Base-by-base conservation (phyloP, 1,140 invertebrate species). In the Pentalonia nigronervosa region DNA sequence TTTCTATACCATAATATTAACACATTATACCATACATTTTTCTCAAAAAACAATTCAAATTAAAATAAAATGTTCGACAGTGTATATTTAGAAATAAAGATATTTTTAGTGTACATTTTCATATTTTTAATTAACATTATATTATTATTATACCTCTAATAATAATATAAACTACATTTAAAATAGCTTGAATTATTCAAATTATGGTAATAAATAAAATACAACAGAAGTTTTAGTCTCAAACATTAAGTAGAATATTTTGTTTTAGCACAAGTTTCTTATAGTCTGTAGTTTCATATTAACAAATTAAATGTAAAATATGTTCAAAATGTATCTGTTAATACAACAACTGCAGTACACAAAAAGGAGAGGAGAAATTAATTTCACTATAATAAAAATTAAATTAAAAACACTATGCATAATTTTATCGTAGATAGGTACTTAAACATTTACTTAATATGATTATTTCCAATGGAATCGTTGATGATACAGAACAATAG, bases 201-300 rank as follows among this genome's bases (percentile, higher is more conserved):
- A 48, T n/a, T 7, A 88, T 34, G 86, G 1, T 45, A 88, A 50
- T n/a, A 17, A 48, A 48, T 17, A 48, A 88, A 48, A 88, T 6
- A 87, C 17, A 87, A 47, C 23, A 88, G 7, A 88, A 48, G 25
- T n/a, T 86, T 47, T 86, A 45, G 21, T 45, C 41, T 47, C 41
- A 47, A 45, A 86, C 25, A 86, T 86, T 86, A 47, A 47, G 84
- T 86, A 86, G 25, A 14, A 86, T 86, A 47, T 86, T 47, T 86
- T 47, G 41, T 25, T 30, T 84, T 84, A 84, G 21, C 25, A 7
- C 25, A 86, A 47, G 84, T 47, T 30, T 3, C 11, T 86, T 86
- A 47, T 86, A 86, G 9, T 30, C 36, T 9, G 83, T 30, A 25
- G 41, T 84, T 84, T 47, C 41, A 86, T 86, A 86, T 30, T 45